Evolutionary conservation across 2,113 vertebrate genomes (phyloP).

Genomic region (Dasyurus viverrinus): DNA sequence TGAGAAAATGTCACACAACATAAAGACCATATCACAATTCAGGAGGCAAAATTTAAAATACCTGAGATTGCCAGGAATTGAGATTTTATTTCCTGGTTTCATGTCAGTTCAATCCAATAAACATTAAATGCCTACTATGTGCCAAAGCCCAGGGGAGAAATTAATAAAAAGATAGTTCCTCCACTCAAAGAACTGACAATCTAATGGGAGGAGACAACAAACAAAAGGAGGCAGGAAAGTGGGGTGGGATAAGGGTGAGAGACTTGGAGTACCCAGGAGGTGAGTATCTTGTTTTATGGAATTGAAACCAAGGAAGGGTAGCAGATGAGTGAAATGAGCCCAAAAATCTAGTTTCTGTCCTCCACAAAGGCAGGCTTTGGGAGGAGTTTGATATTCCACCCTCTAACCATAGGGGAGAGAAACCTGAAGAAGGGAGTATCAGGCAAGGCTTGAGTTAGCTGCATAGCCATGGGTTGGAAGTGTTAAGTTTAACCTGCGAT

Average conservation of each 20-base stretch:
- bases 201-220: neutral
- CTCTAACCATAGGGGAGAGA: neutral
- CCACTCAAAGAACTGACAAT: neutral
- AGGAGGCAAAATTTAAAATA: neutral
- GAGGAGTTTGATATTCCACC: neutral
- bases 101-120: neutral
- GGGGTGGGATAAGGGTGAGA: neutral
- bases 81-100: slow-evolving; percentile 9
- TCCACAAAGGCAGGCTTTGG: neutral
- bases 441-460: neutral
- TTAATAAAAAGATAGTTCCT: neutral
- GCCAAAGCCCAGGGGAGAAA: neutral
- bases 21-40: neutral
- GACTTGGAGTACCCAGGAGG: neutral
- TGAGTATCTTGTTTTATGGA: neutral
- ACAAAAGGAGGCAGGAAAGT: neutral
- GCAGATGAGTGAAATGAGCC: neutral
- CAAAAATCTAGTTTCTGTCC: neutral
- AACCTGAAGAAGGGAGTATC: neutral
- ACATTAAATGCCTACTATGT: neutral
- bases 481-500: neutral
- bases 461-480: neutral
- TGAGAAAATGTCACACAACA: slow-evolving; percentile 6
- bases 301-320: neutral
- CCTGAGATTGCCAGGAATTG: neutral